Evolutionary conservation across 1,140 invertebrate species (phyloP).

Genomic region (Zelostemma sp.): DNA sequence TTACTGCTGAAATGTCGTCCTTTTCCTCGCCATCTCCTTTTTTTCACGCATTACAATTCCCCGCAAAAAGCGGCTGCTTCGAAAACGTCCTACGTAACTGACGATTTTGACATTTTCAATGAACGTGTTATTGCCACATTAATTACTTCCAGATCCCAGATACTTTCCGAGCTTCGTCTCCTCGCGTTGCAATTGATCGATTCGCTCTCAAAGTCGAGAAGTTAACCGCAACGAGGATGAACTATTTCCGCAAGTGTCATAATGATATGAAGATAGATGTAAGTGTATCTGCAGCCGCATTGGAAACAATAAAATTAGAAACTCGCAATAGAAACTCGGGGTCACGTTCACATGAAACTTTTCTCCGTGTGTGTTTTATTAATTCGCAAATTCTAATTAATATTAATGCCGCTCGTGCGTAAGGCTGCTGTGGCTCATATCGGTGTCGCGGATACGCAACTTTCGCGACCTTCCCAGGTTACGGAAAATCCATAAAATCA

Average conservation of each 20-base stretch:
- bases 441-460: not conserved
- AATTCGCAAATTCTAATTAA: slow-evolving; percentile 64
- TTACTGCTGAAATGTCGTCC: slow-evolving; percentile 30
- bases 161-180: no score
- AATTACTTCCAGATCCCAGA: no score
- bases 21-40: slow-evolving; percentile 3
- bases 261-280: no score
- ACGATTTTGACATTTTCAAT: not conserved
- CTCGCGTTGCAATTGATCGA: no score
- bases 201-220: no score
- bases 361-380: slow-evolving; percentile 50
- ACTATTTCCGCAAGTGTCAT: no score
- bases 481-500: no score
- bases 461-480: no score
- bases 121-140: not conserved
- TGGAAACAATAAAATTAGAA: slow-evolving; percentile 41
- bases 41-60: not conserved
- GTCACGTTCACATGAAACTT: slow-evolving; percentile 65
- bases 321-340: slow-evolving; percentile 22
- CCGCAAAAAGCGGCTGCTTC: not conserved
- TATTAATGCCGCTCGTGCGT: slow-evolving; percentile 51
- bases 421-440: slow-evolving; percentile 10
- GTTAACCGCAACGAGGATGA: no score
- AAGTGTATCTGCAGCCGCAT: slow-evolving; percentile 19
- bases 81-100: not conserved